phyloP scores from a whole-genome alignment of 2,888 invertebrate species.

The Acanthococcus lagerstroemiae region DNA sequence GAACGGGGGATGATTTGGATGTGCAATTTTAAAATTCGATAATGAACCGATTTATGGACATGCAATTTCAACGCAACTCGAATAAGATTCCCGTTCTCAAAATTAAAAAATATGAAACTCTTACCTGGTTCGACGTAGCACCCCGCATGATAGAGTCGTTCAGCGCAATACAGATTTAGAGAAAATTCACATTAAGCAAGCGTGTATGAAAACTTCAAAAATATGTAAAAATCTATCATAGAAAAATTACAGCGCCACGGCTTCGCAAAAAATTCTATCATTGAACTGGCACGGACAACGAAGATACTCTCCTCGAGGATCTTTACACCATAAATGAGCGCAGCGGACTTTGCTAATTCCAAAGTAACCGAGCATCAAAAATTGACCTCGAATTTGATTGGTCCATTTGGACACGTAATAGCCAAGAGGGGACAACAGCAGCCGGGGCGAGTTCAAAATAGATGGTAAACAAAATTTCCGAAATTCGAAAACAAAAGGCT shows the following conservation, averaged over 20 bases:
- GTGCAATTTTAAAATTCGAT: too few relatives aligned
- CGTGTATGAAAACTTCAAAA: background rate
- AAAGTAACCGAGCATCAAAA: conserved; percentile 8
- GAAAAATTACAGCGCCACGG: background rate
- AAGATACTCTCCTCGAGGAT: conserved; percentile 3
- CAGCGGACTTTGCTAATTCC: background rate
- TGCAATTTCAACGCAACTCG: too few relatives aligned
- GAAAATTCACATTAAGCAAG: background rate
- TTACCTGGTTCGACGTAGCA: conserved; percentile 17
- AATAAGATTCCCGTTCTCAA: background rate
- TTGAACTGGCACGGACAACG: background rate
- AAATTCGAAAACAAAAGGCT: too few relatives aligned
- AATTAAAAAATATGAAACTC: background rate
- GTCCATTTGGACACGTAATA: background rate
- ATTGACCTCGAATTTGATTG: conserved; percentile 17
- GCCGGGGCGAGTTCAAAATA: background rate
- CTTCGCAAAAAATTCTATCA: conserved; percentile 4
- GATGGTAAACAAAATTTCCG: conserved; percentile 14
- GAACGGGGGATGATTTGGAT: too few relatives aligned
- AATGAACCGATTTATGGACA: too few relatives aligned
- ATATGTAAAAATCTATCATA: background rate
- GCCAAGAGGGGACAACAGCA: background rate
- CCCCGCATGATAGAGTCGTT: background rate
- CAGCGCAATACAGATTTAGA: background rate
- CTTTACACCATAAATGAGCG: conserved; percentile 14